Conservation (phyloP, 2,888 invertebrate genomes). For the Cantharis flavilabris region DNA sequence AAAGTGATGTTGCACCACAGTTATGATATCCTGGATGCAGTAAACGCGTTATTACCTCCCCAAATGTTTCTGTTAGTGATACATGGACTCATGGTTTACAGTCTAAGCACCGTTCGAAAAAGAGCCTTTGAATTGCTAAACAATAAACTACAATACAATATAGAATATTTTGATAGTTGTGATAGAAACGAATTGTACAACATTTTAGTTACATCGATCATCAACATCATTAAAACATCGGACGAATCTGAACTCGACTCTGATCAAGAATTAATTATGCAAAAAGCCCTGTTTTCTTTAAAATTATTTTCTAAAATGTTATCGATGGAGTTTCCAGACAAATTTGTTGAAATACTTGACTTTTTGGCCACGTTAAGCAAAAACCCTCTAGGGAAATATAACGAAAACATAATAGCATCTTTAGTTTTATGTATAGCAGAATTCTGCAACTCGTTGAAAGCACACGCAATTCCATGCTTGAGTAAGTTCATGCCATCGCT, state of each 20-base stretch:
- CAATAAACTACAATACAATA: conserved; percentile 73
- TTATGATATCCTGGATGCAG: conserved; percentile 79
- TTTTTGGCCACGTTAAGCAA: conserved; percentile 67
- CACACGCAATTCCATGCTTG: conserved; percentile 74
- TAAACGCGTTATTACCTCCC: conserved; percentile 78
- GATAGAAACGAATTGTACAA: conserved; percentile 56
- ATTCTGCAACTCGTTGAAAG: conserved; percentile 74
- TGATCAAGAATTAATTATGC: conserved; percentile 74
- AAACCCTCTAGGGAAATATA: conserved; percentile 54
- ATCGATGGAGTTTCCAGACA: conserved; percentile 67
- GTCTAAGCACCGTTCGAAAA: conserved; percentile 71
- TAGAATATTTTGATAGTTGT: conserved; percentile 63
- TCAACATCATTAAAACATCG: conserved; percentile 63
- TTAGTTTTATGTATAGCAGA: conserved; percentile 79
- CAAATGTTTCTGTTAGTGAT: conserved; percentile 81
- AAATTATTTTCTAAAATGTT: conserved; percentile 80
- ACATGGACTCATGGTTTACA: conserved; percentile 72
- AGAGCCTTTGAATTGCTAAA: conserved; percentile 87
- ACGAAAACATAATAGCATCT: conserved; percentile 72
- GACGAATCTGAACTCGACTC: conserved; percentile 54
- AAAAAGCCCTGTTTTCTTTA: conserved; percentile 80
- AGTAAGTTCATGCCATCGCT: conserved; percentile 80
- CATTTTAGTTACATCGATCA: conserved; percentile 65
- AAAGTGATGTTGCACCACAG: conserved; percentile 77
- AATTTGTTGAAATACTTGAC: conserved; percentile 73